These are phyloP conservation scores for Dendropsophus ebraccatus DNA, from an alignment of 2,113 vertebrate species.

Conservation along the genomic window DNA sequence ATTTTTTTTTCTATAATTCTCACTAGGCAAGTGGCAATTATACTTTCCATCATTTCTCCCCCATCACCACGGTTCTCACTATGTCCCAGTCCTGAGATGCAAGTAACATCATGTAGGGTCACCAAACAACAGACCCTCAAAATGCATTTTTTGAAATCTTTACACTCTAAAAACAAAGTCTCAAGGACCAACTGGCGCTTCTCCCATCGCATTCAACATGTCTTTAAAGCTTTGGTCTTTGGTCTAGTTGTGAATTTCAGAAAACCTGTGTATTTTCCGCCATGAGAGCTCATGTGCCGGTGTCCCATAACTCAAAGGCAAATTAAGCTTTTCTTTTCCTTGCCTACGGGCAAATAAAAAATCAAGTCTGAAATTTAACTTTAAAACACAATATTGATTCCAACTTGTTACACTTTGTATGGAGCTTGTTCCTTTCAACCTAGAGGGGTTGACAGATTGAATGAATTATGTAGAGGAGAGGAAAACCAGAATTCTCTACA, in stretches of 20 bases:
- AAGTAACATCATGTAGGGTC: no score
- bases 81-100: no score
- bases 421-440: slow-evolving; percentile 17
- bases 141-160: no score
- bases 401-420: slow-evolving; percentile 14
- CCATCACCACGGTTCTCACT: no score
- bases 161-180: neutral
- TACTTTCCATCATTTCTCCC: no score
- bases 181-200: neutral
- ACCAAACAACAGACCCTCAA: no score
- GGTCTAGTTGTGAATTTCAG: neutral
- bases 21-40: no score
- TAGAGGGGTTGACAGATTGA: slow-evolving; percentile 9
- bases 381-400: slow-evolving; percentile 37
- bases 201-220: no score
- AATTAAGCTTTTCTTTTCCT: slow-evolving; percentile 16
- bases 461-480: slow-evolving; percentile 29
- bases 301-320: slow-evolving; percentile 2
- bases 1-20: no score
- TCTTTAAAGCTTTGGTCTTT: neutral
- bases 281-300: neutral
- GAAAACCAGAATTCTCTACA: neutral
- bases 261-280: neutral
- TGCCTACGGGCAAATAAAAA: slow-evolving; percentile 20
- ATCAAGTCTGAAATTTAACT: slow-evolving; percentile 4